phyloP scores from a whole-genome alignment of 2,797 vertebrate genomes.

The Clamator glandarius region DNA sequence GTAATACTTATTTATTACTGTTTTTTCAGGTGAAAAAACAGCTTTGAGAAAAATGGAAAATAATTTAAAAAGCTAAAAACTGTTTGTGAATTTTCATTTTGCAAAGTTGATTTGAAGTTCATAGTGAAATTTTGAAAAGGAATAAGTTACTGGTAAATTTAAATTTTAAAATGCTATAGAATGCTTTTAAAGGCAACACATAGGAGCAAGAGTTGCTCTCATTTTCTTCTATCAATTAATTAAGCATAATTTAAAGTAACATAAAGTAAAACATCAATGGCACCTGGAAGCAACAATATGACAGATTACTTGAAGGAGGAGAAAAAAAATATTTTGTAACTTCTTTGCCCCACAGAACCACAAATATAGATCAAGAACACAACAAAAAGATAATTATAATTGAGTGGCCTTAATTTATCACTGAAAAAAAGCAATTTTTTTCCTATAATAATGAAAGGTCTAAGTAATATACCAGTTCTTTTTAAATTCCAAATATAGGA shows the following conservation, averaged over 20 bases:
- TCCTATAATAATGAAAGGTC: not conserved
- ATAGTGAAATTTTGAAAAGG: not conserved
- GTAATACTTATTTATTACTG: not conserved
- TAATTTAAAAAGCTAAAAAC: not conserved
- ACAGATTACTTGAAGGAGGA: not conserved
- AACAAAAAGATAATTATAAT: not conserved
- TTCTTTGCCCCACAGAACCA: not conserved
- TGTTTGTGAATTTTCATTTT: not conserved
- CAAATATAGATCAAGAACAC: not conserved
- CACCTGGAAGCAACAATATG: not conserved
- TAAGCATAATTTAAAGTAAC: slow-evolving; percentile 24
- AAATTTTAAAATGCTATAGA: not conserved
- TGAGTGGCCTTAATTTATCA: not conserved
- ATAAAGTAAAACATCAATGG: slow-evolving; percentile 18
- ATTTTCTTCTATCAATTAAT: slow-evolving; percentile 28
- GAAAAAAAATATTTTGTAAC: not conserved
- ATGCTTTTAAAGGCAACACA: not conserved
- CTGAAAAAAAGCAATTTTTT: not conserved
- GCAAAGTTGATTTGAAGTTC: not conserved
- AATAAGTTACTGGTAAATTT: not conserved
- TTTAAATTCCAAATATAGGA: not conserved
- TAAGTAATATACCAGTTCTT: not conserved
- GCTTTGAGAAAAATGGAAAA: not conserved
- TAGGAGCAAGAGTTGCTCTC: not conserved
- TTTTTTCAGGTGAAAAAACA: not conserved